These are phyloP conservation scores for Microplitis mediator DNA, from an alignment of 1,140 invertebrate species.

Conservation along the genomic window DNA sequence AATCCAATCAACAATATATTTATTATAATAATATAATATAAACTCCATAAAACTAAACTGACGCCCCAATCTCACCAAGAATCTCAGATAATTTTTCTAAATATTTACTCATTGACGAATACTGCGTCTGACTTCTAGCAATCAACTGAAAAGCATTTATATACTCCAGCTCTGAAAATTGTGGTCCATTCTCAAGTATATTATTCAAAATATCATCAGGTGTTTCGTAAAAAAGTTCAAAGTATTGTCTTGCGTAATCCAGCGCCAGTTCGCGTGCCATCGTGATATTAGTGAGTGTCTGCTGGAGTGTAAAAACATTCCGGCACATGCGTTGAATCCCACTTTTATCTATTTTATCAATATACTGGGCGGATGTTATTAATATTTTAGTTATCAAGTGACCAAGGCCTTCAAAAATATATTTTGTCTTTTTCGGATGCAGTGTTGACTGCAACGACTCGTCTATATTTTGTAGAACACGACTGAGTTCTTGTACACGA, in stretches of 20 bases:
- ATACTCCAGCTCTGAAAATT: constrained; percentile 86
- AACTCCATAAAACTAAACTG: constrained; percentile 55
- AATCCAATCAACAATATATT: no score
- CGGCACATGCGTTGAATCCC: constrained; percentile 84
- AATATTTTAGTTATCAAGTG: constrained; percentile 85
- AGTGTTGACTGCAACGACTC: constrained; percentile 77
- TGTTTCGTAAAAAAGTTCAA: constrained; percentile 83
- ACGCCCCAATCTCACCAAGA: constrained; percentile 70
- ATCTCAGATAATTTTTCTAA: constrained; percentile 71
- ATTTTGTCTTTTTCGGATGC: constrained; percentile 82
- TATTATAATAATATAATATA: neutral
- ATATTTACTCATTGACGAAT: constrained; percentile 60
- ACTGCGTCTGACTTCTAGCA: constrained; percentile 64
- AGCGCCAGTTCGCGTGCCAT: constrained; percentile 81
- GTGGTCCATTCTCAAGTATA: constrained; percentile 80
- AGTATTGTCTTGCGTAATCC: constrained; percentile 88
- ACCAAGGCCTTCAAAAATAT: constrained; percentile 93
- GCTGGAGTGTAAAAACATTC: constrained; percentile 85
- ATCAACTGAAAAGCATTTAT: constrained; percentile 82
- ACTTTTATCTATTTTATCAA: constrained; percentile 80
- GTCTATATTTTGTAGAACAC: constrained; percentile 79
- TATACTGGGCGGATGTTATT: constrained; percentile 81
- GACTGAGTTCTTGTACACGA: constrained; percentile 80
- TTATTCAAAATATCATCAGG: constrained; percentile 85
- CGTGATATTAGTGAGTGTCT: constrained; percentile 84